phyloP scores from a whole-genome alignment of 2,113 vertebrate species.

The Pelvicachromis taeniatus region DNA sequence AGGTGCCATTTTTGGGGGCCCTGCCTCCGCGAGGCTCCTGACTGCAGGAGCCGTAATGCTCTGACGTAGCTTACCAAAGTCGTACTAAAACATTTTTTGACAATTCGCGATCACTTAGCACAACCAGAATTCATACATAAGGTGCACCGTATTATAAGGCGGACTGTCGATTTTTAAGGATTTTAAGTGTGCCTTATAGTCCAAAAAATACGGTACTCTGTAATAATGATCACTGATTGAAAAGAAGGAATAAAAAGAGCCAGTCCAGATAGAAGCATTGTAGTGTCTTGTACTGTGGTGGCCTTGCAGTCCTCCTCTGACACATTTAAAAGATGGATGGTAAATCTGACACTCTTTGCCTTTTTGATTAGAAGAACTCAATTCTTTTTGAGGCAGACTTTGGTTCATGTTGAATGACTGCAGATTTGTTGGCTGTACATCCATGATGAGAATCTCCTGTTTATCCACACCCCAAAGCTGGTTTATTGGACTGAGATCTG shows the following conservation, averaged over 20 bases:
- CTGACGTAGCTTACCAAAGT: too few relatives aligned
- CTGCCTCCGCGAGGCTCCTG: too few relatives aligned
- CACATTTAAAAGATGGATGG: neutral
- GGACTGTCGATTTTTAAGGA: too few relatives aligned
- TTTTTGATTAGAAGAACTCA: neutral
- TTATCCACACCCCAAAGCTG: neutral
- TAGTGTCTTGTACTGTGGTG: neutral
- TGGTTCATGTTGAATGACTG: neutral
- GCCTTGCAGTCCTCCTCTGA: neutral
- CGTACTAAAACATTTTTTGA: too few relatives aligned
- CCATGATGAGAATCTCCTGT: neutral
- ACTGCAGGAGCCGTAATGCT: too few relatives aligned
- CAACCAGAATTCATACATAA: too few relatives aligned
- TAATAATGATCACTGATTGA: neutral
- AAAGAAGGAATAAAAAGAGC: neutral
- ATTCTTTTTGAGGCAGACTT: neutral
- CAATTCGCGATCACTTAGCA: too few relatives aligned
- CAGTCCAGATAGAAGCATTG: neutral
- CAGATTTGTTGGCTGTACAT: neutral
- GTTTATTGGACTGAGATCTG: neutral
- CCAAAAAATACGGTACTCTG: neutral
- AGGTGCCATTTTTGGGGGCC: too few relatives aligned
- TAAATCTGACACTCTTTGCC: neutral
- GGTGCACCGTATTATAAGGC: too few relatives aligned
- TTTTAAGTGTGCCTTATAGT: too few relatives aligned